Percentiles rank a stretch among this genome's conserved stretches.
Conservation (phyloP, 2,113 vertebrate species). For the Eulemur macaco region DNA sequence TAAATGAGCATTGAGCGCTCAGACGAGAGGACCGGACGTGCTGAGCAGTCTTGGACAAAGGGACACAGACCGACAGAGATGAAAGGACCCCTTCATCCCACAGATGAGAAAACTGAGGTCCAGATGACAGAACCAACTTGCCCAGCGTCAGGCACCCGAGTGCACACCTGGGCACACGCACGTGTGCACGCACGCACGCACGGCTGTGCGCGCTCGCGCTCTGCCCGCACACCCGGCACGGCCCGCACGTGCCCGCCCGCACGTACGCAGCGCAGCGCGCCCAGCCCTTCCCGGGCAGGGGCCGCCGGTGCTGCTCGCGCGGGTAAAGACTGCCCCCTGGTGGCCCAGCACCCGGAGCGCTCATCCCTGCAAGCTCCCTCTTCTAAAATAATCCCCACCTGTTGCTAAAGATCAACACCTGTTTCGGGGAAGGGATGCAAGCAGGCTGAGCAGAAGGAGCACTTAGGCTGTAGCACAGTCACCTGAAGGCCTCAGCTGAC, state of each 20-base stretch:
- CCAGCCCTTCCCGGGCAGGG: background rate
- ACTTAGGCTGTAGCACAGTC: background rate
- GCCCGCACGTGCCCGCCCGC: background rate
- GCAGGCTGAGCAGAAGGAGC: background rate
- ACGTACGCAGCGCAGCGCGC: background rate
- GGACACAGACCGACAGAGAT: conserved; percentile 6
- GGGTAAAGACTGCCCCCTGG: conserved; percentile 80
- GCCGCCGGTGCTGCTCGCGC: accelerated
- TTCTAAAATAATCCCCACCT: background rate
- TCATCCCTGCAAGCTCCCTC: background rate
- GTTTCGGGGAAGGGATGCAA: background rate
- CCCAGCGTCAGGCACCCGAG: background rate
- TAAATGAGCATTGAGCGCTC: background rate
- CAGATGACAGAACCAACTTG: background rate
- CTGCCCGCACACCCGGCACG: background rate
- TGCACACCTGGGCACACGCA: background rate
- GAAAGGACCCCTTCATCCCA: background rate
- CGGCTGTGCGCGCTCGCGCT: background rate
- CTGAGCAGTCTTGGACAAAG: background rate
- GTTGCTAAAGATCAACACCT: background rate
- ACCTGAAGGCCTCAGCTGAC: background rate
- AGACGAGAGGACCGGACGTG: background rate
- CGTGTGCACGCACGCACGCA: background rate
- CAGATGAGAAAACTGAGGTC: background rate
- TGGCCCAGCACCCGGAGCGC: background rate